A percentile compares a stretch with the other conserved stretches of the same genome.
Evolutionary conservation across 1,140 invertebrate genomes (phyloP).

Genomic region (Goniozus legneri): DNA sequence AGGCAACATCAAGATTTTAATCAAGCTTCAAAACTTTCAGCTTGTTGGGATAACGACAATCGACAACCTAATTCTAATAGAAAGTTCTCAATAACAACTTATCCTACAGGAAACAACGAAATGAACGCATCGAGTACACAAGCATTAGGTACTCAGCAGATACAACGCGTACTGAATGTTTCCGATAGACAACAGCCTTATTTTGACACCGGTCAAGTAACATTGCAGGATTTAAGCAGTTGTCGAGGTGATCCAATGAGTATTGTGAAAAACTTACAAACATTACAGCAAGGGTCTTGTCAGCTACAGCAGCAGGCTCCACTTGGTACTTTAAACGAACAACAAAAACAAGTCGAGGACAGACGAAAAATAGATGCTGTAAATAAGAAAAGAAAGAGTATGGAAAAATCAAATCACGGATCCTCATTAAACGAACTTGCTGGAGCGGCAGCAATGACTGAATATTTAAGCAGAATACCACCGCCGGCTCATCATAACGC

Average conservation of each 20-base stretch:
- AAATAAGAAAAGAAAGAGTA: constrained; percentile 41
- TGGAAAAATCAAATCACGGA: constrained; percentile 41
- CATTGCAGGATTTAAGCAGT: constrained; percentile 66
- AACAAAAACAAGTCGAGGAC: constrained; percentile 38
- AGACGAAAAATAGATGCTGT: constrained; percentile 26
- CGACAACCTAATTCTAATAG: constrained; percentile 27
- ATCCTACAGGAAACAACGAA: constrained; percentile 12
- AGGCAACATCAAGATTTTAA: constrained; percentile 49
- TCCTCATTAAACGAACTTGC: constrained; percentile 55
- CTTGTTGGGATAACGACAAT: constrained; percentile 43
- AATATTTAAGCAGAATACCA: constrained; percentile 63
- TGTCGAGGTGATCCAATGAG: constrained; percentile 72
- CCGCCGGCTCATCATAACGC: constrained; percentile 68
- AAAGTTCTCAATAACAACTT: constrained; percentile 34
- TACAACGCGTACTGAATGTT: constrained; percentile 38
- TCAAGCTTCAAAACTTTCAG: constrained; percentile 39
- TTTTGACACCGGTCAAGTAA: constrained; percentile 59
- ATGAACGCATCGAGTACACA: constrained; percentile 19
- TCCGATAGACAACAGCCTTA: constrained; percentile 54
- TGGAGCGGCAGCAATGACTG: constrained; percentile 51
- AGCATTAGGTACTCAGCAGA: constrained; percentile 38
- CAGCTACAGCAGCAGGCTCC: constrained; percentile 52
- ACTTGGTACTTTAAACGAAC: constrained; percentile 18
- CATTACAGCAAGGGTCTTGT: constrained; percentile 60
- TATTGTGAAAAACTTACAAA: constrained; percentile 70